Evolutionary conservation across 2,797 vertebrate genomes (phyloP).

Genomic region (Falco columbarius): DNA sequence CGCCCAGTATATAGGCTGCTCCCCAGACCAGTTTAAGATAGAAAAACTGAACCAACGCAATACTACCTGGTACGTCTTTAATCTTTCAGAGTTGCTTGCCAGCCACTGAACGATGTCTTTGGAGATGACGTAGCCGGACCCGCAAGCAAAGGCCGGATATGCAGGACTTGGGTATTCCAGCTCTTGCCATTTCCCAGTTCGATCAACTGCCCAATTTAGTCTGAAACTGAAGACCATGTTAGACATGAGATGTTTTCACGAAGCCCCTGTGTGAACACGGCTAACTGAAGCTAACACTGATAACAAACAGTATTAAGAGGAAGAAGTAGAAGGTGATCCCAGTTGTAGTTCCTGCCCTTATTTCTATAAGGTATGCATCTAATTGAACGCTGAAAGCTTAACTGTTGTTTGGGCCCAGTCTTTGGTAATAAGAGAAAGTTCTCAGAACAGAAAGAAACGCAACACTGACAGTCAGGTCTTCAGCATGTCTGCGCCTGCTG

Average conservation of each 20-base stretch:
- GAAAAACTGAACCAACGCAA: not conserved
- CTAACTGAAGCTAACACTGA: not conserved
- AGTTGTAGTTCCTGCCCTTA: not conserved
- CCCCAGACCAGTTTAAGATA: not conserved
- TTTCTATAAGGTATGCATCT: not conserved
- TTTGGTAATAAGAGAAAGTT: not conserved
- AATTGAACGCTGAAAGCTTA: not conserved
- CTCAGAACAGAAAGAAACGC: not conserved
- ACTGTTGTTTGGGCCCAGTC: not conserved
- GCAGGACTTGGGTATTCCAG: conserved; percentile 93
- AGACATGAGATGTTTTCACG: not conserved
- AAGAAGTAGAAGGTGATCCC: not conserved
- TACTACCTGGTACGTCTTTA: conserved; percentile 95
- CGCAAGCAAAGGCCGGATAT: conserved; percentile 96
- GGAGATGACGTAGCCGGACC: conserved; percentile 93
- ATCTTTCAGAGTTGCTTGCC: conserved; percentile 86
- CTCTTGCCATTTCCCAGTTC: conserved; percentile 97
- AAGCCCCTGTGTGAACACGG: not conserved
- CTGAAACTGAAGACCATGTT: conserved; percentile 87
- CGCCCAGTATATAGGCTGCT: not conserved
- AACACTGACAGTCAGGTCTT: not conserved
- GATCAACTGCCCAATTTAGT: conserved; percentile 96
- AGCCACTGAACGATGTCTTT: conserved; percentile 93
- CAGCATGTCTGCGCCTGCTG: not conserved
- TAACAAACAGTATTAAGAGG: not conserved